phyloP scores from a whole-genome alignment of 2,888 invertebrate species.

The Chloromyia formosa region DNA sequence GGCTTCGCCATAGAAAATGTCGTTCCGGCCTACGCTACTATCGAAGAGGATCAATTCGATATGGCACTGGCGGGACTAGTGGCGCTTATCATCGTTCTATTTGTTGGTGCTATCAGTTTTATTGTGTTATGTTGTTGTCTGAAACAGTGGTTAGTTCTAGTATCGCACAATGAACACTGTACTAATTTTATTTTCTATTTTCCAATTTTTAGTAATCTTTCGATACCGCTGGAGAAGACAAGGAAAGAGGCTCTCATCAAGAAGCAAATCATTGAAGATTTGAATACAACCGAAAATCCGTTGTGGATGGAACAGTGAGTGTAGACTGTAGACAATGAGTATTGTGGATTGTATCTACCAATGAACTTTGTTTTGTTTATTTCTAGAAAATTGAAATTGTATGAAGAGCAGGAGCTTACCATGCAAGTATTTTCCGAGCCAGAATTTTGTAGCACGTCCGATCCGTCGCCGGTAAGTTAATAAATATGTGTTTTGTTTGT shows the following conservation, averaged over 20 bases:
- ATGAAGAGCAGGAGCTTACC: conserved; percentile 91
- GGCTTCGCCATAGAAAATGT: conserved; percentile 80
- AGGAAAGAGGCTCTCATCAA: conserved; percentile 85
- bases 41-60: conserved; percentile 81
- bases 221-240: conserved; percentile 81
- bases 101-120: conserved; percentile 87
- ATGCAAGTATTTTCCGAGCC: conserved; percentile 91
- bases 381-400: conserved; percentile 80
- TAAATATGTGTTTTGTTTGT: not conserved
- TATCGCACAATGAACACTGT: not conserved
- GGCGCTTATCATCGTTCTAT: conserved; percentile 82
- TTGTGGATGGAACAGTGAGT: conserved; percentile 90
- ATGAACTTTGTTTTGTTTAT: conserved; percentile 44
- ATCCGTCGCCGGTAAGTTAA: conserved; percentile 56
- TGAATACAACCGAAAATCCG: conserved; percentile 91
- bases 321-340: not conserved
- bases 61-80: conserved; percentile 86
- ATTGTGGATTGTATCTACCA: not conserved
- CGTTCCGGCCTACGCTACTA: conserved; percentile 73
- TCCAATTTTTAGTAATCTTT: conserved; percentile 72
- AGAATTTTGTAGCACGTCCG: conserved; percentile 63
- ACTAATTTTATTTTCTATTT: conserved; percentile 4
- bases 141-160: conserved; percentile 74
- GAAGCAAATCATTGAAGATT: conserved; percentile 82
- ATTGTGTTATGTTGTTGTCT: conserved; percentile 88